A percentile compares a stretch with the other conserved stretches of the same genome.
phyloP scores from a whole-genome alignment of 2,113 vertebrate genomes.

The Ctenodactylus gundi region DNA sequence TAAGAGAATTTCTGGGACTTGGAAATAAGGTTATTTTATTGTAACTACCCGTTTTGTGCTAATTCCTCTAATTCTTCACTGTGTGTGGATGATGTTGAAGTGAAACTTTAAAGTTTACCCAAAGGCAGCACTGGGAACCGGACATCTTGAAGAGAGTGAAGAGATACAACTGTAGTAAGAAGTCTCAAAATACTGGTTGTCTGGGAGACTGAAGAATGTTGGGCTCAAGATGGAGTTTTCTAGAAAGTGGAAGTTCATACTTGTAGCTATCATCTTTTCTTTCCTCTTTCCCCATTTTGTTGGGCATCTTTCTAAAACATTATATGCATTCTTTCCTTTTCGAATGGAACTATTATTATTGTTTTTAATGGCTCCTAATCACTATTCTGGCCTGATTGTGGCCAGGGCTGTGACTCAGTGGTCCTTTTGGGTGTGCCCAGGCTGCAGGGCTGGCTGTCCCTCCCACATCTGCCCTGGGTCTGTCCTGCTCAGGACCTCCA shows the following conservation, averaged over 20 bases:
- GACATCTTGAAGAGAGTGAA: not conserved
- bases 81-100: not conserved
- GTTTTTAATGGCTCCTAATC: not conserved
- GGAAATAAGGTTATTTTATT: not conserved
- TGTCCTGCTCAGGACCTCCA: not conserved
- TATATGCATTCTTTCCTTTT: not conserved
- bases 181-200: not conserved
- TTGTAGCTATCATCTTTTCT: not conserved
- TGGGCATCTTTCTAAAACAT: not conserved
- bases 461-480: not conserved
- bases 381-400: not conserved
- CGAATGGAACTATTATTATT: not conserved
- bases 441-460: rapidly evolving
- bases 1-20: constrained; percentile 39
- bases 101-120: not conserved
- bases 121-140: not conserved
- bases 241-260: not conserved
- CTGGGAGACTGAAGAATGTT: not conserved
- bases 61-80: constrained; percentile 1
- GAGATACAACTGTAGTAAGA: not conserved
- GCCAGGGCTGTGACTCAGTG: too few species aligned
- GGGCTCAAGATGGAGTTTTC: not conserved
- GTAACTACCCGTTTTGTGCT: not conserved
- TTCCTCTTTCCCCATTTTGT: not conserved
- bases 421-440: too few species aligned